Evolutionary conservation across 2,888 invertebrate genomes (phyloP).

Genomic region (Perizoma affinitatum): DNA sequence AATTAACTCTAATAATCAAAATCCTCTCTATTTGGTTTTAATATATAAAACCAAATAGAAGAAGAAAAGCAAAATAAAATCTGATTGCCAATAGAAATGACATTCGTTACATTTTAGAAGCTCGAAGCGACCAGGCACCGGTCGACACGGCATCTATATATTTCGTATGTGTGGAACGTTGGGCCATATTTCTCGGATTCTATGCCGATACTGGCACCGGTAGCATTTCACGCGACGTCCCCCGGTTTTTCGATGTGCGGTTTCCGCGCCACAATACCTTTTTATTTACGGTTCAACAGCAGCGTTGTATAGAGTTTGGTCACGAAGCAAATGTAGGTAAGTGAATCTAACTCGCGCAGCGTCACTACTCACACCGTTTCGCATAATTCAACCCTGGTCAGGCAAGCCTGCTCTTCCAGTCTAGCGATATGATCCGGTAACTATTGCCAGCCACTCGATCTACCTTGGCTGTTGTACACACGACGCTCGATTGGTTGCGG

Average conservation of each 20-base stretch:
- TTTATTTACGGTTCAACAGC: conserved; percentile 72
- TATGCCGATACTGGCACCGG: conserved; percentile 64
- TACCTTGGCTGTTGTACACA: conserved; percentile 24
- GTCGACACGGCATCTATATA: conserved; percentile 64
- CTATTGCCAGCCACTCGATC: conserved; percentile 51
- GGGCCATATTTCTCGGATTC: conserved; percentile 71
- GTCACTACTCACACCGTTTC: conserved; percentile 46
- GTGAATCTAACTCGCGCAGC: conserved; percentile 58
- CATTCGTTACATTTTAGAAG: conserved; percentile 25
- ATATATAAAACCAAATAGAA: too few species aligned
- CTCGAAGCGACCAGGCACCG: conserved; percentile 46
- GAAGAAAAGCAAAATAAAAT: conserved; percentile 9
- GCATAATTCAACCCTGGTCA: conserved; percentile 53
- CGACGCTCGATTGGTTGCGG: conserved; percentile 45
- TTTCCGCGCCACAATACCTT: conserved; percentile 72
- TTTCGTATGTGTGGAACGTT: conserved; percentile 67
- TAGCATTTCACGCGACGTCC: conserved; percentile 76
- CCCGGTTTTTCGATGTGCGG: conserved; percentile 74
- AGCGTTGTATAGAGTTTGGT: conserved; percentile 60
- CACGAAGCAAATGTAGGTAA: conserved; percentile 63
- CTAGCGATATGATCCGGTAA: conserved; percentile 59
- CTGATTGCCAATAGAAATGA: conserved; percentile 24
- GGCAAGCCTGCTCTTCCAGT: conserved; percentile 56
- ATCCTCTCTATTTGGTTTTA: too few species aligned
- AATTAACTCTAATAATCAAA: too few species aligned